Evolutionary conservation across 1,140 invertebrate species (phyloP).

Genomic region (Papilio helenus): DNA sequence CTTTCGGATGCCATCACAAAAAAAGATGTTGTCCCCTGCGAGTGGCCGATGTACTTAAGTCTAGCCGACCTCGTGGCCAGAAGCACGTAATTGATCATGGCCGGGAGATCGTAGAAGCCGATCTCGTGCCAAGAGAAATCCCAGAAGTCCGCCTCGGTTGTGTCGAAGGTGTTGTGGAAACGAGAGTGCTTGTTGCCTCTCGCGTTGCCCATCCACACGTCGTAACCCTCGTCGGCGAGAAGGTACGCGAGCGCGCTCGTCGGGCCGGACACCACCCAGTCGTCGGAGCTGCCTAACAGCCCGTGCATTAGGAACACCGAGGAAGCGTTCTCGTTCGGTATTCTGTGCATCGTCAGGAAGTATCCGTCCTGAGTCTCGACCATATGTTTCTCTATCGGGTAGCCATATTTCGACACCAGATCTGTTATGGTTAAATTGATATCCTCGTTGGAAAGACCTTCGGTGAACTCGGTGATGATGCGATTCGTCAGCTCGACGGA

Average conservation of each 20-base stretch:
- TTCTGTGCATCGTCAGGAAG: slow-evolving; percentile 55
- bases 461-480: slow-evolving; percentile 43
- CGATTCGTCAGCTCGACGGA: slow-evolving; percentile 38
- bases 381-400: slow-evolving; percentile 52
- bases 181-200: slow-evolving; percentile 87
- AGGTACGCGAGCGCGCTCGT: slow-evolving; percentile 85
- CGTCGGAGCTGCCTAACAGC: slow-evolving; percentile 85
- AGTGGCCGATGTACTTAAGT: slow-evolving; percentile 85
- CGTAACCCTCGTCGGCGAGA: slow-evolving; percentile 86
- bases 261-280: slow-evolving; percentile 86
- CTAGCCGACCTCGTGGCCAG: slow-evolving; percentile 66
- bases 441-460: slow-evolving; percentile 47
- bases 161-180: slow-evolving; percentile 78
- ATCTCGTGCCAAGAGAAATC: slow-evolving; percentile 86
- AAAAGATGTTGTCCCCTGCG: slow-evolving; percentile 87
- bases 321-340: slow-evolving; percentile 50
- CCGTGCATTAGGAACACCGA: slow-evolving; percentile 88
- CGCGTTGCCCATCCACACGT: slow-evolving; percentile 88
- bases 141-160: slow-evolving; percentile 84
- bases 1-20: slow-evolving; percentile 84
- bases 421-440: slow-evolving; percentile 47
- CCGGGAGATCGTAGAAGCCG: slow-evolving; percentile 82
- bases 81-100: slow-evolving; percentile 83
- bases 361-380: slow-evolving; percentile 63
- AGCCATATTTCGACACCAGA: slow-evolving; percentile 60